phyloP scores from a whole-genome alignment of 2,888 invertebrate genomes.

The Limnephilus rhombicus region DNA sequence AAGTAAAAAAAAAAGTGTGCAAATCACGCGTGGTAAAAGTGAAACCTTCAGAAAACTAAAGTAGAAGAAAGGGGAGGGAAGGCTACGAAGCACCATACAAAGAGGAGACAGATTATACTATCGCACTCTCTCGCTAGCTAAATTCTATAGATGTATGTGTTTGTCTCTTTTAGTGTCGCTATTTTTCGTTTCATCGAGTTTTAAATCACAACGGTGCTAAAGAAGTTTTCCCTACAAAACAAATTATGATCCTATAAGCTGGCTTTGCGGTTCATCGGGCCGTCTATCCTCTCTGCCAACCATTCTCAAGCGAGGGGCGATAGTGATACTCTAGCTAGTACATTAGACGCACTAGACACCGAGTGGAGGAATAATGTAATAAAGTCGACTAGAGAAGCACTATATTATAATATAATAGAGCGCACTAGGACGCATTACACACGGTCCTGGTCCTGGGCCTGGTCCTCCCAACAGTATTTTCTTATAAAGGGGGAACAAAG shows the following conservation, averaged over 20 bases:
- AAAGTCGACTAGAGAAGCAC: not conserved
- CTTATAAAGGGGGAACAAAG: not conserved
- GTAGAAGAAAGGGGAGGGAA: no score
- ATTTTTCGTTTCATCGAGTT: no score
- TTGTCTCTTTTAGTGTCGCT: no score
- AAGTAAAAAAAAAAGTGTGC: no score
- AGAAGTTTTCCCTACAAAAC: no score
- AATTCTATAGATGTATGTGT: no score
- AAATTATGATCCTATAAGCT: not conserved
- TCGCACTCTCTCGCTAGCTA: no score
- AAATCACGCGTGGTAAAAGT: no score
- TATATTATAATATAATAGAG: not conserved
- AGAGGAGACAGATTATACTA: no score
- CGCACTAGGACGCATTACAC: constrained; percentile 11
- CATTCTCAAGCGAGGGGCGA: not conserved
- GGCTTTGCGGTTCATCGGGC: not conserved
- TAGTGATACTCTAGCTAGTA: not conserved
- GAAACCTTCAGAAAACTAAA: no score
- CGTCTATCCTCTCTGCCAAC: not conserved
- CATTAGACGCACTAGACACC: not conserved
- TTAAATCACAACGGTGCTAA: no score
- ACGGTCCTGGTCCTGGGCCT: not conserved
- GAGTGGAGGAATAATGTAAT: not conserved
- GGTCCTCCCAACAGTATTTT: constrained; percentile 8
- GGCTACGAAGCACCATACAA: no score